A percentile compares a stretch with the other conserved stretches of the same genome.
phyloP scores from a whole-genome alignment of 2,797 vertebrate genomes.

The Artibeus jamaicensis region DNA sequence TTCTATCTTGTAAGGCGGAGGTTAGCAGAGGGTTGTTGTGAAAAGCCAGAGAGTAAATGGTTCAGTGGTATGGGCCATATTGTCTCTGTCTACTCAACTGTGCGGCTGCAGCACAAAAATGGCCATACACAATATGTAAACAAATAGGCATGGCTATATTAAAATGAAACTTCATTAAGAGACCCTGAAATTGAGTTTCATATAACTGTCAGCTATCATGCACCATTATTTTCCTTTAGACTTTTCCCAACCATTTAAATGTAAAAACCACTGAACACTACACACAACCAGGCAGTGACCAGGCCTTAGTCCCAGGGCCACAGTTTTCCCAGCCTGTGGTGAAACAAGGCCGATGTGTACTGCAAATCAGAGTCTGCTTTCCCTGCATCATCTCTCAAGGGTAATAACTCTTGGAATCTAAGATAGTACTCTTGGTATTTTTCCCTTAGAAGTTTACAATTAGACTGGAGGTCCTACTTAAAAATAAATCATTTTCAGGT shows the following conservation, averaged over 20 bases:
- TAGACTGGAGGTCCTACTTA: background rate
- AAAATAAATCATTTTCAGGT: background rate
- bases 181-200: background rate
- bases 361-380: background rate
- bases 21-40: background rate
- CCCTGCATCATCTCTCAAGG: background rate
- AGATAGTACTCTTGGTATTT: background rate
- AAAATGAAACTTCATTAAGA: background rate
- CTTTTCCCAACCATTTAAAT: background rate
- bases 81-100: background rate
- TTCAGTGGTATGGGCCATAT: background rate
- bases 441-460: background rate
- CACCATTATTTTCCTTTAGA: background rate
- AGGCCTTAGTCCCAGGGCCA: background rate
- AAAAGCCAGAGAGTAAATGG: background rate
- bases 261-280: background rate
- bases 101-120: background rate
- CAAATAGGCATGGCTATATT: background rate
- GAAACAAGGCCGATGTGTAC: accelerated
- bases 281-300: background rate
- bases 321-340: too few species aligned
- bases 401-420: accelerated
- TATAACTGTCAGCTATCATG: background rate
- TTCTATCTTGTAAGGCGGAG: background rate
- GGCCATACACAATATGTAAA: background rate